Evolutionary conservation across 2,797 vertebrate genomes (phyloP).

Genomic region (Meda fulgida): DNA sequence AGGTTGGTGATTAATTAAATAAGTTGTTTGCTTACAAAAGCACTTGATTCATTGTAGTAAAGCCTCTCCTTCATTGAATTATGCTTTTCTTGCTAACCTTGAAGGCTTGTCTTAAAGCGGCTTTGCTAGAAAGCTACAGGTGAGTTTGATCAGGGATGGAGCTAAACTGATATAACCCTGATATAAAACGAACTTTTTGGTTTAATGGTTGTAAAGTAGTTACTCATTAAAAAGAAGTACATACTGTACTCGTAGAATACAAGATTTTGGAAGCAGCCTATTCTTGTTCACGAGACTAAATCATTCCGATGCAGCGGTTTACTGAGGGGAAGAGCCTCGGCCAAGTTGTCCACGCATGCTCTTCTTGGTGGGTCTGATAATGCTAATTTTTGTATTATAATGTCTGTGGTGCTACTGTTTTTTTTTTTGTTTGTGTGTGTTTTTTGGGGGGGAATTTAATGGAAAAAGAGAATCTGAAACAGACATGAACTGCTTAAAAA

Average conservation of each 20-base stretch:
- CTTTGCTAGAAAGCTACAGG: no score
- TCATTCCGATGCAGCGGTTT: not conserved
- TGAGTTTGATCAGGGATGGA: not conserved
- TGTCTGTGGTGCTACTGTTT: not conserved
- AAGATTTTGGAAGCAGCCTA: not conserved
- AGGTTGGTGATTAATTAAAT: not conserved
- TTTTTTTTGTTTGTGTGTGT: no score
- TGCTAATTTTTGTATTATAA: not conserved
- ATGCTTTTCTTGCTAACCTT: not conserved
- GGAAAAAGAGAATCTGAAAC: not conserved
- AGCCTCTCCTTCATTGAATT: not conserved
- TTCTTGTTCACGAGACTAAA: no score
- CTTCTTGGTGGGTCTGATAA: not conserved
- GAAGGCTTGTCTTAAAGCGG: not conserved
- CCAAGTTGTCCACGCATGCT: not conserved
- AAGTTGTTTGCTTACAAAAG: not conserved
- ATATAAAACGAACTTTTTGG: no score
- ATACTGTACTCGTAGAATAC: not conserved
- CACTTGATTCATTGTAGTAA: not conserved
- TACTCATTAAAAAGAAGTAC: not conserved
- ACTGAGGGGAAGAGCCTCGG: not conserved
- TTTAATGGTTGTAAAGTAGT: not conserved
- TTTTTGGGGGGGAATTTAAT: no score
- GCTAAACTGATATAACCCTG: not conserved
- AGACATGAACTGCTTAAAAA: not conserved